Percentiles rank a stretch among this genome's conserved stretches.
These are phyloP conservation scores for Metridium senile DNA, from an alignment of 92 coral and sea anemone species.

Conservation along the genomic window DNA sequence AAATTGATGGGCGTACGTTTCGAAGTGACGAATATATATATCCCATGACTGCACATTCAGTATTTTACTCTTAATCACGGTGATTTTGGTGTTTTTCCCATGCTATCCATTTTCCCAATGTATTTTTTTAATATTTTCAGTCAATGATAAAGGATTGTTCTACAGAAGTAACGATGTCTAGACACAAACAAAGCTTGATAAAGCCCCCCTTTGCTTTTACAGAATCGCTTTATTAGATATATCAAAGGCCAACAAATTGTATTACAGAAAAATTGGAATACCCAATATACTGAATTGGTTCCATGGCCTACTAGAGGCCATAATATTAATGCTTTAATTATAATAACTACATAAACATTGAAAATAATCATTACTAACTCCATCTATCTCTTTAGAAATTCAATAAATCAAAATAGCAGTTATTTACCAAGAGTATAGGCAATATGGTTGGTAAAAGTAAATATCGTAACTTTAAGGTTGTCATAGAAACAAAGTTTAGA, in stretches of 20 bases:
- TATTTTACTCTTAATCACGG: too few relatives aligned
- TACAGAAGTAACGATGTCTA: background rate
- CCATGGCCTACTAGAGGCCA: slow-evolving; percentile 7
- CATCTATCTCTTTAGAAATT: slow-evolving; percentile 20
- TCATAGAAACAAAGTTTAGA: background rate
- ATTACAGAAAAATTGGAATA: slow-evolving; percentile 42
- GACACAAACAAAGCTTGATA: background rate
- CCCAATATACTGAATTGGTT: slow-evolving; percentile 25
- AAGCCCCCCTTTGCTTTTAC: background rate
- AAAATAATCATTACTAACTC: slow-evolving; percentile 36
- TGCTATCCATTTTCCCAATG: too few relatives aligned
- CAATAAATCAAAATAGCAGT: slow-evolving; percentile 14
- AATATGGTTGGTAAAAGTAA: too few relatives aligned
- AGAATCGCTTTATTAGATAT: slow-evolving; percentile 45
- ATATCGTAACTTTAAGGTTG: too few relatives aligned
- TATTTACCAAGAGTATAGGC: background rate
- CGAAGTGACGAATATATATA: too few relatives aligned
- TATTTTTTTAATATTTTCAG: too few relatives aligned
- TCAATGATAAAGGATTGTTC: background rate
- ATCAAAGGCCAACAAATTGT: slow-evolving; percentile 43
- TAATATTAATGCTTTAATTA: slow-evolving; percentile 22
- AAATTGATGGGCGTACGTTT: too few relatives aligned
- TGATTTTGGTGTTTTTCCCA: too few relatives aligned
- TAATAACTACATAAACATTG: slow-evolving; percentile 32
- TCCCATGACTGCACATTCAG: too few relatives aligned